These are phyloP conservation scores for Gymnoscelis rufifasciata DNA, from an alignment of 2,888 invertebrate species.

Conservation along the genomic window DNA sequence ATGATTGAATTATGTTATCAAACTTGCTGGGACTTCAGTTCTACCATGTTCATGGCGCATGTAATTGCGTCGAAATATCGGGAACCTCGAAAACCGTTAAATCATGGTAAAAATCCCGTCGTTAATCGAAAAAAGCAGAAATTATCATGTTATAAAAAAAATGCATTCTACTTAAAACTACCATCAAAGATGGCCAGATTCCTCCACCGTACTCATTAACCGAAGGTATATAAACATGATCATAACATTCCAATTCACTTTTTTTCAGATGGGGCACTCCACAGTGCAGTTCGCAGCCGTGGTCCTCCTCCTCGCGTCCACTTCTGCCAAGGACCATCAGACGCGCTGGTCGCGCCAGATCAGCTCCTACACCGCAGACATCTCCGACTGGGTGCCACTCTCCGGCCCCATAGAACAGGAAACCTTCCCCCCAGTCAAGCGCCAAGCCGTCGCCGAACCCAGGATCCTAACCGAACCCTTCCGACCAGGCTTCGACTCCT, in stretches of 20 bases:
- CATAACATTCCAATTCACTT: slow-evolving; percentile 21
- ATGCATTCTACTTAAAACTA: no score
- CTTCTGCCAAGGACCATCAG: slow-evolving; percentile 46
- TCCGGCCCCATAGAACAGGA: slow-evolving; percentile 55
- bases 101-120: no score
- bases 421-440: slow-evolving; percentile 48
- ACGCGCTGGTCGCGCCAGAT: slow-evolving; percentile 70
- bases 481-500: slow-evolving; percentile 53
- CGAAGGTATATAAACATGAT: no score
- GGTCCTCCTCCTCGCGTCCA: slow-evolving; percentile 43
- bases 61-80: no score
- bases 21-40: no score
- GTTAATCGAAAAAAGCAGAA: no score
- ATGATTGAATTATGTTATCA: no score
- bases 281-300: slow-evolving; percentile 49
- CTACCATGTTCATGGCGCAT: no score
- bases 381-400: slow-evolving; percentile 70
- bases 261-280: slow-evolving; percentile 64
- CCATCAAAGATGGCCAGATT: no score
- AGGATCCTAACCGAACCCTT: slow-evolving; percentile 68
- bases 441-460: slow-evolving; percentile 69
- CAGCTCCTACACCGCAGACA: slow-evolving; percentile 68
- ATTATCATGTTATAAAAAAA: no score
- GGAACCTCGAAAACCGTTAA: no score
- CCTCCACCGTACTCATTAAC: no score